A percentile compares a stretch with the other conserved stretches of the same genome.
Conservation (phyloP, 2,888 invertebrate species). For the Caradrina kadenii region DNA sequence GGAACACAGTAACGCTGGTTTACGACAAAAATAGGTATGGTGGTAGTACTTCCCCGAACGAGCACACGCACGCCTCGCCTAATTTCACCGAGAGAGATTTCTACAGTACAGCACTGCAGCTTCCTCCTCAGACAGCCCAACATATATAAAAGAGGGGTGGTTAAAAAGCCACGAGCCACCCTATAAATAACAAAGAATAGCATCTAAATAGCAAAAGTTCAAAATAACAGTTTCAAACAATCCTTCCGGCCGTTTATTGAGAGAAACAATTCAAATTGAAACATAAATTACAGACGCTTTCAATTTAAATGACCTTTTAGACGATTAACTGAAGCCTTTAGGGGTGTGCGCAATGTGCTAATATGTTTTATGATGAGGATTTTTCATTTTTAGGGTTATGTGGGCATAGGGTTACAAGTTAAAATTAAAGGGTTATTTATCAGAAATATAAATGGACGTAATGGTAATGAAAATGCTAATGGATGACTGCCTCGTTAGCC, state of each 20-base stretch:
- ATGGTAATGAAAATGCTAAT: too few relatives aligned
- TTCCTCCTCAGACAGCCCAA: background rate
- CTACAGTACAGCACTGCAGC: too few relatives aligned
- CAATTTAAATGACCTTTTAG: slow-evolving; percentile 68
- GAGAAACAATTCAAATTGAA: slow-evolving; percentile 67
- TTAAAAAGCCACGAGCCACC: background rate
- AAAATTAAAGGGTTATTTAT: slow-evolving; percentile 35
- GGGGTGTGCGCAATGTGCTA: slow-evolving; percentile 31
- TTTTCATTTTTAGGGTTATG: slow-evolving; percentile 36
- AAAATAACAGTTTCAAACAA: slow-evolving; percentile 51
- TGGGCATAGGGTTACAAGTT: slow-evolving; percentile 24
- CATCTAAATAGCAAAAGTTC: slow-evolving; percentile 54
- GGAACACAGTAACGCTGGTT: too few relatives aligned
- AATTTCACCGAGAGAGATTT: too few relatives aligned
- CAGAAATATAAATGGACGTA: slow-evolving; percentile 12
- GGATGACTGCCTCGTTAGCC: too few relatives aligned
- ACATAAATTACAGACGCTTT: slow-evolving; percentile 66
- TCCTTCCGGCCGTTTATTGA: slow-evolving; percentile 62
- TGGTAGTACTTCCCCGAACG: too few relatives aligned
- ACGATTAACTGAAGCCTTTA: slow-evolving; percentile 61
- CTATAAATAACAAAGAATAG: slow-evolving; percentile 29
- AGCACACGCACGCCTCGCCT: too few relatives aligned
- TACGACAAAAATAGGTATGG: too few relatives aligned
- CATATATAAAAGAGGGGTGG: background rate
- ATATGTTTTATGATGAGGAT: slow-evolving; percentile 39